Evolutionary conservation across 2,888 invertebrate genomes (phyloP).

Genomic region (Ecliptopera silaceata): DNA sequence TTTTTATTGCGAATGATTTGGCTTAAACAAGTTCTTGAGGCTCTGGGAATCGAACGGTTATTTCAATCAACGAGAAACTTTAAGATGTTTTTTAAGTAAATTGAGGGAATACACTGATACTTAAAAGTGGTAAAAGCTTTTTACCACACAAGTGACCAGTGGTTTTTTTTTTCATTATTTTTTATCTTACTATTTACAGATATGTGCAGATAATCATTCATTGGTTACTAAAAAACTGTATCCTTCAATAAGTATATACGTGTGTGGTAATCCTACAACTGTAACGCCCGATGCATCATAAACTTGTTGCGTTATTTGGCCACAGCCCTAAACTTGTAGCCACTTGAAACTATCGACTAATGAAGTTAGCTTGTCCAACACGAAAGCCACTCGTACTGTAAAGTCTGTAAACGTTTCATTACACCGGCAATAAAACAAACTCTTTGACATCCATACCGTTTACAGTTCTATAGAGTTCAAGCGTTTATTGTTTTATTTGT

Average conservation of each 20-base stretch:
- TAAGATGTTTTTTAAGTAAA: constrained; percentile 3
- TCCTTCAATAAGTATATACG: no score
- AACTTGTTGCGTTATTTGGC: constrained; percentile 30
- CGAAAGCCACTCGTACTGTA: constrained; percentile 29
- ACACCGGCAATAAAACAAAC: constrained; percentile 33
- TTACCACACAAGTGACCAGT: not conserved
- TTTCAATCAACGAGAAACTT: constrained; percentile 17
- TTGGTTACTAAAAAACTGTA: no score
- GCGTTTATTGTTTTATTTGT: constrained; percentile 30
- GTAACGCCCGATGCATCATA: constrained; percentile 26
- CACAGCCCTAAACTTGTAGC: constrained; percentile 34
- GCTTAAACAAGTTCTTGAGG: constrained; percentile 28
- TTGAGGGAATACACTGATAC: not conserved
- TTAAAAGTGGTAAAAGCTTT: not conserved
- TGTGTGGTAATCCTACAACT: constrained; percentile 13
- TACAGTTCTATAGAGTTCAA: constrained; percentile 27
- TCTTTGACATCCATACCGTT: constrained; percentile 27
- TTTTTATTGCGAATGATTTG: constrained; percentile 40
- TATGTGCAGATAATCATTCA: no score
- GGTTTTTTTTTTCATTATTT: not conserved
- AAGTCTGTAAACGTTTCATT: constrained; percentile 32
- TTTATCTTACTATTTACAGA: no score
- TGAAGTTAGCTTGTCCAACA: constrained; percentile 29
- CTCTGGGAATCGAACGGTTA: constrained; percentile 29
- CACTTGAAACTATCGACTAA: constrained; percentile 28